These are phyloP conservation scores for Choristoneura rosaceana DNA, from an alignment of 2,888 invertebrate genomes.

Conservation along the genomic window DNA sequence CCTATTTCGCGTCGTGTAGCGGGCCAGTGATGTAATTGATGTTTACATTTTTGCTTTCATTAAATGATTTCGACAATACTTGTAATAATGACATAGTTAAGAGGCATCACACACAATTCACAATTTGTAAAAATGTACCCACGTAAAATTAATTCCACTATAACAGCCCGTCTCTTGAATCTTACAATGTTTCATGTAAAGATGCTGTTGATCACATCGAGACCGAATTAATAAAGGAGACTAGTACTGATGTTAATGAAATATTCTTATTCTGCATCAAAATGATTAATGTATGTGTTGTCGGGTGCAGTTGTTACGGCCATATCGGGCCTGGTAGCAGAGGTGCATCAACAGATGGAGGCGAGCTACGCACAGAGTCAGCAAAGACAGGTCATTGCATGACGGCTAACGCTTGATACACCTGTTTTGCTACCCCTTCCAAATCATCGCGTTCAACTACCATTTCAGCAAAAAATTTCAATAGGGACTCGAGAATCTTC, in stretches of 20 bases:
- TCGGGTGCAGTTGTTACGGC: slow-evolving; percentile 89
- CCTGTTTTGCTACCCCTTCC: slow-evolving; percentile 9
- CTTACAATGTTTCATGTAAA: no score
- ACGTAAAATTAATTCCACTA: no score
- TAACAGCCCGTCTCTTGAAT: no score
- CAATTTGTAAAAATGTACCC: no score
- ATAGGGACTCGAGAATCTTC: not conserved
- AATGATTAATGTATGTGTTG: slow-evolving; percentile 49
- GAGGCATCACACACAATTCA: no score
- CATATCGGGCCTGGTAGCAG: slow-evolving; percentile 92
- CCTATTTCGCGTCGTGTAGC: no score
- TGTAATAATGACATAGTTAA: no score
- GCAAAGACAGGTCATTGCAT: slow-evolving; percentile 84
- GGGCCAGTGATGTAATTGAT: no score
- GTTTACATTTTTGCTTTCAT: no score
- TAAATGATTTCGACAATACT: no score
- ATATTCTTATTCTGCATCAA: not conserved
- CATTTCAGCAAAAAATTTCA: not conserved
- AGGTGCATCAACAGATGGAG: slow-evolving; percentile 91
- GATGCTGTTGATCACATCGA: not conserved
- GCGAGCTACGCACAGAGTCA: slow-evolving; percentile 80
- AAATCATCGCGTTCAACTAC: not conserved
- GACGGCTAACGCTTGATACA: slow-evolving; percentile 45
- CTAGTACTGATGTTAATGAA: not conserved
- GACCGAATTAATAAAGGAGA: not conserved